Percentiles rank a stretch among this genome's conserved stretches.
phyloP scores from a whole-genome alignment of 2,888 invertebrate species.

The Polymixis lichenea region DNA sequence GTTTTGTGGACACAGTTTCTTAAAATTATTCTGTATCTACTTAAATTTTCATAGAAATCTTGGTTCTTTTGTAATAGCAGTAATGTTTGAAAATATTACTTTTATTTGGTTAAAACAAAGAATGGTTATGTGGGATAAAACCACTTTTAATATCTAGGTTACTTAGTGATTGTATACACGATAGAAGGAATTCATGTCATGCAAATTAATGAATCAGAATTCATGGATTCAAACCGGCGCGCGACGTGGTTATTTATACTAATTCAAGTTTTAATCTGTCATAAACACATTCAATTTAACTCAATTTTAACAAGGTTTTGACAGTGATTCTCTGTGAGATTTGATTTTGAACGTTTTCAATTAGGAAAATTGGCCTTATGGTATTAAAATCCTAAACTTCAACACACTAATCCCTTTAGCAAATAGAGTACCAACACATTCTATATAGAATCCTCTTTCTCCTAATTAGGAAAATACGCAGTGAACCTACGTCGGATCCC shows the following conservation, averaged over 20 bases:
- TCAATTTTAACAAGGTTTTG: background rate
- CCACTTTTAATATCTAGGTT: background rate
- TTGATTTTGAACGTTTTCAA: background rate
- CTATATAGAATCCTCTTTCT: constrained; percentile 43
- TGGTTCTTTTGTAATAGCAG: background rate
- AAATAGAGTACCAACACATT: constrained; percentile 32
- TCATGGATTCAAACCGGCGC: background rate
- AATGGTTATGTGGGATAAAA: background rate
- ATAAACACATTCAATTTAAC: background rate
- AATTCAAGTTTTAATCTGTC: background rate
- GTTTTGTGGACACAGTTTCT: background rate
- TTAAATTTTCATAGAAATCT: background rate
- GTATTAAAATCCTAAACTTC: background rate
- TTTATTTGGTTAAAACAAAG: background rate
- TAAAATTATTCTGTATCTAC: background rate
- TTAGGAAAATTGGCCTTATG: background rate
- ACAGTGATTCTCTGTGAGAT: background rate
- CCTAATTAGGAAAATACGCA: constrained; percentile 68
- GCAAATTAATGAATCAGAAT: background rate
- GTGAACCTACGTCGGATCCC: constrained; percentile 53
- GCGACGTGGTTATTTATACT: background rate
- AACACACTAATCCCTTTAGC: background rate
- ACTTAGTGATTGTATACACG: background rate
- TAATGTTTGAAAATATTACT: background rate
- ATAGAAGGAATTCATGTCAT: background rate